phyloP scores from a whole-genome alignment of 2,113 vertebrate genomes.

The Phalacrocorax pelagicus region DNA sequence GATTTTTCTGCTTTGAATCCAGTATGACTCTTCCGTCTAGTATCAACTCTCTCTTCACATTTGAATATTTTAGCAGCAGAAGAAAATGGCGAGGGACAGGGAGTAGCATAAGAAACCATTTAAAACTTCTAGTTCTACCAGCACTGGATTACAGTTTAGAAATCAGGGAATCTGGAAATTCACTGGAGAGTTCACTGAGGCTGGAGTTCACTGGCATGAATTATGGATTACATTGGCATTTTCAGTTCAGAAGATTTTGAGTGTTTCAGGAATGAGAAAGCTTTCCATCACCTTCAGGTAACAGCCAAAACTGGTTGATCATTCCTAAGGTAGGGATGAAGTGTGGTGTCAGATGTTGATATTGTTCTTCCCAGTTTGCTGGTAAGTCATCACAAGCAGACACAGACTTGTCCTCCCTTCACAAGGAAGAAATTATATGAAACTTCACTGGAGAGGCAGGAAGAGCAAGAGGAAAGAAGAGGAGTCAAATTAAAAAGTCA shows the following conservation, averaged over 20 bases:
- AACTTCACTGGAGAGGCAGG: background rate
- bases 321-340: background rate
- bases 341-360: background rate
- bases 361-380: background rate
- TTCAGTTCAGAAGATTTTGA: background rate
- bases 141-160: background rate
- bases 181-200: background rate
- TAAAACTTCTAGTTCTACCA: background rate
- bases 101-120: background rate
- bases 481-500: background rate
- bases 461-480: background rate
- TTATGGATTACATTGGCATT: background rate
- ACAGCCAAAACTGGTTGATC: background rate
- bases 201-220: background rate
- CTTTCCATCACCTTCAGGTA: background rate
- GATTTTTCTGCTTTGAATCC: background rate
- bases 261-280: background rate
- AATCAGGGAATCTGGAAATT: background rate
- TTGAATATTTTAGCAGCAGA: background rate
- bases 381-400: background rate
- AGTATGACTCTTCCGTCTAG: background rate
- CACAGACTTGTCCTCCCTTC: background rate
- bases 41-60: background rate
- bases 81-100: background rate
- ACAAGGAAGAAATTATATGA: background rate